Evolutionary conservation across 2,797 vertebrate species (phyloP).

Genomic region (Pipistrellus kuhlii): DNA sequence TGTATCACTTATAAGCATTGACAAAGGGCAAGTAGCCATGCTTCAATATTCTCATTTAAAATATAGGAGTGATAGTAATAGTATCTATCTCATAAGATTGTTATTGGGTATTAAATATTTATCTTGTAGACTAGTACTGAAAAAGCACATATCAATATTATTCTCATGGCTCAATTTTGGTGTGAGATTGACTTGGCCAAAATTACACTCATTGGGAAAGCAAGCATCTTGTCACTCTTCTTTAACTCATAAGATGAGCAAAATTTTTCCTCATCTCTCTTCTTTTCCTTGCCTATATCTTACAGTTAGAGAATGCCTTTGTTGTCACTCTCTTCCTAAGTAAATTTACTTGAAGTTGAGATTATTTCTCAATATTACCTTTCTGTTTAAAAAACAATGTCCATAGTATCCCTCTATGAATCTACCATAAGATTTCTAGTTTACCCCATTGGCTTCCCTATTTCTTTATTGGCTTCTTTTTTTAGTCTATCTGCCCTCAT

Average conservation of each 20-base stretch:
- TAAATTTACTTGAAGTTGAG: neutral
- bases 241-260: neutral
- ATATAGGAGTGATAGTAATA: neutral
- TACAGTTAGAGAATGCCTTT: neutral
- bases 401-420: neutral
- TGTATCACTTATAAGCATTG: neutral
- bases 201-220: neutral
- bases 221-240: neutral
- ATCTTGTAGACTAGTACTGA: neutral
- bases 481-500: neutral
- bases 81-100: neutral
- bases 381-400: neutral
- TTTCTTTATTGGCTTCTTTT: neutral
- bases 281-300: neutral
- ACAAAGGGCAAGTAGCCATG: neutral
- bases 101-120: neutral
- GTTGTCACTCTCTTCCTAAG: neutral
- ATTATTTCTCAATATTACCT: neutral
- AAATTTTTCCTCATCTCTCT: neutral
- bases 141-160: neutral
- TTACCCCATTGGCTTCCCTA: neutral
- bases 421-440: neutral
- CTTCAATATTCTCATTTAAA: neutral
- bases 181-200: neutral
- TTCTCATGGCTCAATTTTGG: neutral